phyloP scores from a whole-genome alignment of 2,113 vertebrate genomes.

The Polypterus senegalus region DNA sequence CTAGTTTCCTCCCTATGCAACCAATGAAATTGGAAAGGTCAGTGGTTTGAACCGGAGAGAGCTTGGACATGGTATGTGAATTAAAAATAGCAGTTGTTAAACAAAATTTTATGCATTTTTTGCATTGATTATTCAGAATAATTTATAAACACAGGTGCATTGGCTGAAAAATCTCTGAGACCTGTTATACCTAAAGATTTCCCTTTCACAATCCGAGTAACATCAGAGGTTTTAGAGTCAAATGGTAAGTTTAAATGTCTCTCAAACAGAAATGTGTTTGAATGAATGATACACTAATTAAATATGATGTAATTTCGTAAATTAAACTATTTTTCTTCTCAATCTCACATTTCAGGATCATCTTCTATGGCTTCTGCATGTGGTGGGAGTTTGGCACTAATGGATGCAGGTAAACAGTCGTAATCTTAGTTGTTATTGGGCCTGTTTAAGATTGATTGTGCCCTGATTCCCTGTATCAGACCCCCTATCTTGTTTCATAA shows the following conservation, averaged over 20 bases:
- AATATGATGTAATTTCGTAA: neutral
- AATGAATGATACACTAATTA: no score
- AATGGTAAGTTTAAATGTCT: conserved; percentile 60
- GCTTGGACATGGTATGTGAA: conserved; percentile 79
- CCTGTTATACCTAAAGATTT: conserved; percentile 84
- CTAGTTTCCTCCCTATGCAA: conserved; percentile 95
- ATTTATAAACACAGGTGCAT: conserved; percentile 55
- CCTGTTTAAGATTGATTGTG: no score
- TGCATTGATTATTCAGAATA: neutral
- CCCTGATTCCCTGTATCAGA: no score
- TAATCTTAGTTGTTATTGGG: neutral
- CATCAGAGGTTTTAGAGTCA: conserved; percentile 90
- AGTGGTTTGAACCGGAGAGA: conserved; percentile 77
- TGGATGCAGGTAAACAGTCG: conserved; percentile 80
- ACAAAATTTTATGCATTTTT: neutral
- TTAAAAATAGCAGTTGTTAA: neutral
- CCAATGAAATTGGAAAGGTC: conserved; percentile 84
- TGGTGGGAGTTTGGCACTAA: conserved; percentile 81
- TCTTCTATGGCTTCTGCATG: conserved; percentile 96
- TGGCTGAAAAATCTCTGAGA: conserved; percentile 84
- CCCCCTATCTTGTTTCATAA: no score
- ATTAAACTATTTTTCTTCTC: neutral
- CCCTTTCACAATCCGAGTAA: conserved; percentile 89
- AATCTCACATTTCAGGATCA: conserved; percentile 52
- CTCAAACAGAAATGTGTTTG: neutral